phyloP scores from a whole-genome alignment of 2,113 vertebrate species.

The Brachionichthys hirsutus region DNA sequence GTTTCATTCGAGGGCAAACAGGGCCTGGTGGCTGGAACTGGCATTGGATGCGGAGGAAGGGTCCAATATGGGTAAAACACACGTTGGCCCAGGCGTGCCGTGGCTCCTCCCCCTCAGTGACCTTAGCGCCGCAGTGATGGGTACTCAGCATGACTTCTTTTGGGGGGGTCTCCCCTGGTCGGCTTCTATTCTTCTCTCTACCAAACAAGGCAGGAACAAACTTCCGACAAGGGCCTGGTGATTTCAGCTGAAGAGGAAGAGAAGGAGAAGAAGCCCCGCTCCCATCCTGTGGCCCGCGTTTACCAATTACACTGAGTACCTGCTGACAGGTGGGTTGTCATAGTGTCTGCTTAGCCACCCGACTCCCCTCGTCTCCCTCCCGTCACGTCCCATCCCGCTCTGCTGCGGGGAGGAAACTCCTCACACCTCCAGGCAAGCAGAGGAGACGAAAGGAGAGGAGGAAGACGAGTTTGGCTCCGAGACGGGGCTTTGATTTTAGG shows the following conservation, averaged over 20 bases:
- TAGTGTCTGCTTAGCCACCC: slow-evolving; percentile 69
- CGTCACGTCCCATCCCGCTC: slow-evolving; percentile 46
- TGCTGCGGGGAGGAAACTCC: slow-evolving; percentile 55
- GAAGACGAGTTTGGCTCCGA: slow-evolving; percentile 4
- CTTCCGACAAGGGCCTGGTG: slow-evolving; percentile 63
- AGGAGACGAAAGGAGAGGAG: slow-evolving; percentile 43
- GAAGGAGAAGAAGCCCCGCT: slow-evolving; percentile 52
- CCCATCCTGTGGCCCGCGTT: slow-evolving; percentile 76
- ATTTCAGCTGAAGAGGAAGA: slow-evolving; percentile 68
- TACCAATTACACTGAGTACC: slow-evolving; percentile 83
- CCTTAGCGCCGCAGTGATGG: slow-evolving; percentile 45
- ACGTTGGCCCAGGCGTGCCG: slow-evolving; percentile 43
- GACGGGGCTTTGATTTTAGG: slow-evolving; percentile 66
- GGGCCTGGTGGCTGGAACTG: slow-evolving; percentile 73
- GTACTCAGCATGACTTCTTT: slow-evolving; percentile 24
- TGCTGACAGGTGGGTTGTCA: slow-evolving; percentile 83
- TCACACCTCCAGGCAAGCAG: slow-evolving; percentile 56
- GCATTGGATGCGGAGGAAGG: slow-evolving; percentile 63
- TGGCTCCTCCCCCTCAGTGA: slow-evolving; percentile 54
- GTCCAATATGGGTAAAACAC: slow-evolving; percentile 61
- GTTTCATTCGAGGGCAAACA: slow-evolving; percentile 80
- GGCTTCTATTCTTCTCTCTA: slow-evolving; percentile 37
- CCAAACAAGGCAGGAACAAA: slow-evolving; percentile 30
- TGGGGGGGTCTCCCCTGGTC: slow-evolving; percentile 19
- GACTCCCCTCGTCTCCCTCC: slow-evolving; percentile 45